Evolutionary conservation across 2,888 invertebrate species (phyloP).

Genomic region (Troides helena): DNA sequence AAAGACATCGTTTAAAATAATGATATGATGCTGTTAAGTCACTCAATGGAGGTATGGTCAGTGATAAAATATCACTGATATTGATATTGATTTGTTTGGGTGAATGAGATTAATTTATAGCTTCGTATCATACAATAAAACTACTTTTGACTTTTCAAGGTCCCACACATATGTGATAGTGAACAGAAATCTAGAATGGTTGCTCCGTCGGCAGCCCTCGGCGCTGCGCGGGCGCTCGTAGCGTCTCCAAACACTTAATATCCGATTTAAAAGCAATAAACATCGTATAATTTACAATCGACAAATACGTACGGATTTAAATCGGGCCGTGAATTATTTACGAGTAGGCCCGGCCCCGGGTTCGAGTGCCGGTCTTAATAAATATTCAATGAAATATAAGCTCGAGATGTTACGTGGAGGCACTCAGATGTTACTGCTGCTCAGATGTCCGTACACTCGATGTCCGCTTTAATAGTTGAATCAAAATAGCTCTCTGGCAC

Average conservation of each 20-base stretch:
- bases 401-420: constrained; percentile 10
- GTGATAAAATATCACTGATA: too few species aligned
- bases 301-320: constrained; percentile 44
- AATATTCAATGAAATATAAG: constrained; percentile 8
- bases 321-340: constrained; percentile 43
- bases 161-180: too few species aligned
- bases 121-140: too few species aligned
- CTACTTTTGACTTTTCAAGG: too few species aligned
- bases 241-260: constrained; percentile 33
- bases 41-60: too few species aligned
- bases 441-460: background rate
- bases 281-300: constrained; percentile 39
- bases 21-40: too few species aligned
- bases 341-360: constrained; percentile 8
- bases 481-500: background rate
- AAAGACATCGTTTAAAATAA: too few species aligned
- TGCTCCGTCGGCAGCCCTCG: constrained; percentile 7
- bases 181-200: too few species aligned
- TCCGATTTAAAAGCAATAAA: constrained; percentile 37
- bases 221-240: constrained; percentile 15
- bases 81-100: too few species aligned
- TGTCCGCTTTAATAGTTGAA: background rate
- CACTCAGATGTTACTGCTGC: background rate
- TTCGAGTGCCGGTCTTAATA: constrained; percentile 1
- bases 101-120: too few species aligned